Conservation (phyloP, 2,113 vertebrate genomes). For the Tyrannus savana region DNA sequence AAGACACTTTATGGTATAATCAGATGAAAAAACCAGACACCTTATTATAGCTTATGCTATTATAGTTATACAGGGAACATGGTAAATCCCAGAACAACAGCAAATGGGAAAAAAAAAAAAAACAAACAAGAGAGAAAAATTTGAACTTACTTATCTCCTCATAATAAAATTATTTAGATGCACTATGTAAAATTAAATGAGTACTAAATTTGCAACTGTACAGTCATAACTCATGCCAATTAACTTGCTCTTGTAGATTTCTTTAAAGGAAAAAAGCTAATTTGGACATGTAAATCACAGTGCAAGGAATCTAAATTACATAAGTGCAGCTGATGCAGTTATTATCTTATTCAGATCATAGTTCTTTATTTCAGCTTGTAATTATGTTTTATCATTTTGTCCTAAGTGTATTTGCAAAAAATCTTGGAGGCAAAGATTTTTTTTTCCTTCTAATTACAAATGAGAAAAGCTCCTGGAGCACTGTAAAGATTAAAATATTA, state of each 20-base stretch:
- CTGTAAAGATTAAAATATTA: neutral
- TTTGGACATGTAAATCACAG: neutral
- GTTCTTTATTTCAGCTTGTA: neutral
- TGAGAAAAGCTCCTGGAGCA: neutral
- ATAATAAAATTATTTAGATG: neutral
- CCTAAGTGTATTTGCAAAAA: neutral
- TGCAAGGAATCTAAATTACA: neutral
- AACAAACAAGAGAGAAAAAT: neutral
- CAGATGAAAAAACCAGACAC: neutral
- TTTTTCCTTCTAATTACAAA: neutral
- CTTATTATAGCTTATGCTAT: neutral
- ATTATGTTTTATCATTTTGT: neutral
- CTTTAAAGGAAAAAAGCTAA: neutral
- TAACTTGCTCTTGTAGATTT: neutral
- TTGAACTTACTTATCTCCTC: neutral
- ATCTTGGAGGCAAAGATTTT: neutral
- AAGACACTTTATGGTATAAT: neutral
- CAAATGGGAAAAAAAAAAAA: neutral
- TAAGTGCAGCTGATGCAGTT: neutral
- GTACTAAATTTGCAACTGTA: neutral
- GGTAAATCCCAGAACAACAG: neutral
- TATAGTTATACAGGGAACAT: neutral
- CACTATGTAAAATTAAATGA: neutral
- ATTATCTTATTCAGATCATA: neutral
- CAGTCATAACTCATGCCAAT: neutral